A percentile compares a stretch with the other conserved stretches of the same genome.
Conservation (phyloP, 2,113 vertebrate species). For the Gambusia affinis region DNA sequence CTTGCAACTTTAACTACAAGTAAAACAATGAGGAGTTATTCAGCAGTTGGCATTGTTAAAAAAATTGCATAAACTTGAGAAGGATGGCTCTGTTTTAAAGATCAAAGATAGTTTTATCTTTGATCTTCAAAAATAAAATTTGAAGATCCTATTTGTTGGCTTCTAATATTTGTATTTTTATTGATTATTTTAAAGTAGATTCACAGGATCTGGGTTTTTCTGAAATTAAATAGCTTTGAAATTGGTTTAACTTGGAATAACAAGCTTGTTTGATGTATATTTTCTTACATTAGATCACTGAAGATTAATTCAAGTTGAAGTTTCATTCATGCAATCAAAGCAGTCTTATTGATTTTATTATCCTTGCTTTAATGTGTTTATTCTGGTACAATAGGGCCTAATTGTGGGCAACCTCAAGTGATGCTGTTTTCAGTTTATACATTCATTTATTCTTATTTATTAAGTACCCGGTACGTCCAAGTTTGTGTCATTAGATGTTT, state of each 20-base stretch:
- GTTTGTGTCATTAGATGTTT: conserved; percentile 14
- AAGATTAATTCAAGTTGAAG: background rate
- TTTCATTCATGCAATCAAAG: background rate
- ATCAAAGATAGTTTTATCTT: no score
- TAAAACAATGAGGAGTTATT: background rate
- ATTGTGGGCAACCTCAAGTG: background rate
- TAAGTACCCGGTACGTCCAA: background rate
- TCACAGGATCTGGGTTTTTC: no score
- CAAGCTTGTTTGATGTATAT: background rate
- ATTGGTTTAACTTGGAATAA: no score
- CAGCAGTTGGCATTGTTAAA: background rate
- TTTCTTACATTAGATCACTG: background rate
- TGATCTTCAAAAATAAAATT: no score
- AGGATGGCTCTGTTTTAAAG: no score
- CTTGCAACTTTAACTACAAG: no score
- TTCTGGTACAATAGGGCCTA: background rate
- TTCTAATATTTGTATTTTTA: background rate
- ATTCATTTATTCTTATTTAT: background rate
- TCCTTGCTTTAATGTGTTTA: background rate
- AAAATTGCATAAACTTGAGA: no score
- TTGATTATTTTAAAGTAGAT: background rate
- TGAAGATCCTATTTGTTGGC: no score
- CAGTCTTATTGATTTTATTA: background rate
- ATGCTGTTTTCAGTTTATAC: background rate
- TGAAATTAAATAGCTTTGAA: no score